Evolutionary conservation across 1,140 invertebrate genomes (phyloP).

Genomic region (Eubasilissa regina): DNA sequence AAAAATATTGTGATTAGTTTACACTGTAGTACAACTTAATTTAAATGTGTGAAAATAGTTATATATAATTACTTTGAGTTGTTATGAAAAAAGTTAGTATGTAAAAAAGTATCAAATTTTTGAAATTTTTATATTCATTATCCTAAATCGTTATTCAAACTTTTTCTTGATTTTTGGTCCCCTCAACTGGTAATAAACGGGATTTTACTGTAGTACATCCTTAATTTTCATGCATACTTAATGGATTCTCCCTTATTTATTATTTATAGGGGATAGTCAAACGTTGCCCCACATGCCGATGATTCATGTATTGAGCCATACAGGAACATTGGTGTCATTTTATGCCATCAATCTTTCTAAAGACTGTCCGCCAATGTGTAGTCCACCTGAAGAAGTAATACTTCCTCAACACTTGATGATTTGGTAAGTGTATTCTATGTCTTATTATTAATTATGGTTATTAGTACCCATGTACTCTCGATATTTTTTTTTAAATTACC

Average conservation of each 20-base stretch:
- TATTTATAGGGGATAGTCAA: conserved; percentile 73
- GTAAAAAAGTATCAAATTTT: too few species aligned
- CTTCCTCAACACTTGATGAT: conserved; percentile 63
- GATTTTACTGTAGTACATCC: too few species aligned
- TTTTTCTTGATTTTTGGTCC: too few species aligned
- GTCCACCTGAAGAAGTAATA: conserved; percentile 72
- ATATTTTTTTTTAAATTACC: not conserved
- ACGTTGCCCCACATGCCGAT: conserved; percentile 77
- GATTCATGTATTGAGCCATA: conserved; percentile 79
- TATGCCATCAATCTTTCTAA: conserved; percentile 78
- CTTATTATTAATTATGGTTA: not conserved
- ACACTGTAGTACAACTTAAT: too few species aligned
- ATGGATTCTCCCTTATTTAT: conserved; percentile 54
- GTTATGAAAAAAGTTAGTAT: too few species aligned
- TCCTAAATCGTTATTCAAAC: too few species aligned
- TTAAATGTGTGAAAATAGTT: too few species aligned
- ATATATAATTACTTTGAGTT: too few species aligned
- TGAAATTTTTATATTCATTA: too few species aligned
- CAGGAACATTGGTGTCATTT: conserved; percentile 81
- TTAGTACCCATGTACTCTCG: not conserved
- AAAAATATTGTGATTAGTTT: too few species aligned
- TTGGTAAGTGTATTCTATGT: conserved; percentile 59
- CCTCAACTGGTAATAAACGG: too few species aligned
- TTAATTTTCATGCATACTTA: too few species aligned
- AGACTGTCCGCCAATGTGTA: conserved; percentile 72